phyloP scores from a whole-genome alignment of 2,888 invertebrate species.

The Sturmia bella region DNA sequence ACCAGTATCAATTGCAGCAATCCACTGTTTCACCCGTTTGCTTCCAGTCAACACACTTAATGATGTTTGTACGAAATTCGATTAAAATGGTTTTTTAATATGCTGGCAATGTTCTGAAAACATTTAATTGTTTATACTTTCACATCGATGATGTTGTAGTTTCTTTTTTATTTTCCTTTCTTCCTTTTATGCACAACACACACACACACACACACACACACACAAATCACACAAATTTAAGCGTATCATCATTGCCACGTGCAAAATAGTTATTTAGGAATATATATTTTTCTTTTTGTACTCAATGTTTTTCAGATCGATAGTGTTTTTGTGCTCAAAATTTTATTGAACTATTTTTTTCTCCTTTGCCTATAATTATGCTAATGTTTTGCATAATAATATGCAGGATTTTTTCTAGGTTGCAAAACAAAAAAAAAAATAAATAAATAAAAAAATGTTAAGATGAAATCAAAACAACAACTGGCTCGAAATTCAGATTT shows the following conservation, averaged over 20 bases:
- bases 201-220: no score
- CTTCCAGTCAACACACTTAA: slow-evolving; percentile 34
- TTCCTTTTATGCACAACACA: neutral
- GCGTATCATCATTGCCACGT: neutral
- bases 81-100: slow-evolving; percentile 56
- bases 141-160: neutral
- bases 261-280: slow-evolving; percentile 19
- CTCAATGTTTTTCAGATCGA: neutral
- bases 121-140: slow-evolving; percentile 51
- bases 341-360: slow-evolving; percentile 1
- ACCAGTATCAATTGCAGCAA: slow-evolving; percentile 10
- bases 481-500: slow-evolving; percentile 18
- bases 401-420: slow-evolving; percentile 6
- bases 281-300: neutral
- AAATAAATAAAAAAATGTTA: neutral
- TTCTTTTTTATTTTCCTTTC: neutral
- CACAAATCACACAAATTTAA: no score
- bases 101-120: slow-evolving; percentile 54
- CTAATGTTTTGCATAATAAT: slow-evolving; percentile 10
- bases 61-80: slow-evolving; percentile 48
- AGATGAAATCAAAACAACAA: neutral
- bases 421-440: neutral
- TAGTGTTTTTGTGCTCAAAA: neutral
- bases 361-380: slow-evolving; percentile 37
- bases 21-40: neutral